These are phyloP conservation scores for Hippocampus kuda DNA, from an alignment of 2,797 vertebrate genomes.

Conservation along the genomic window DNA sequence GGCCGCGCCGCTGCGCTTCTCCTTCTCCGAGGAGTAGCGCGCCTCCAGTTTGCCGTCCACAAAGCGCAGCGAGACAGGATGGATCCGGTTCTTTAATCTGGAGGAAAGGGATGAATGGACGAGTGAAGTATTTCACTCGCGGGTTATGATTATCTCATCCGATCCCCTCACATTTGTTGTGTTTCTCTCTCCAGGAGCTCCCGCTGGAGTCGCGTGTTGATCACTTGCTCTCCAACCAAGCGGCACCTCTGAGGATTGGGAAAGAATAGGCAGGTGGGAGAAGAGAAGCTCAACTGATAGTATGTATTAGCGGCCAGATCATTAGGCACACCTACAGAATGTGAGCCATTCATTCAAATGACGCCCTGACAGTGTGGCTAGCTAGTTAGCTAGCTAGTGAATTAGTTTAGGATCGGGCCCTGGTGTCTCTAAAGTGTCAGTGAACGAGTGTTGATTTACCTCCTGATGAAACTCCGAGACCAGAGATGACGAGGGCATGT, in stretches of 20 bases:
- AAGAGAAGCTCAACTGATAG: not conserved
- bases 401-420: no score
- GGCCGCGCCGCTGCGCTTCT: slow-evolving; percentile 82
- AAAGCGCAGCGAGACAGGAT: slow-evolving; percentile 74
- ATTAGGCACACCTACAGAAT: no score
- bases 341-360: no score
- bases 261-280: not conserved
- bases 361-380: not conserved
- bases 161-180: slow-evolving; percentile 74
- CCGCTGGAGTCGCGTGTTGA: slow-evolving; percentile 81
- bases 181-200: slow-evolving; percentile 82
- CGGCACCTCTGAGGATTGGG: slow-evolving; percentile 52
- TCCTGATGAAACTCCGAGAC: slow-evolving; percentile 51
- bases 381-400: not conserved
- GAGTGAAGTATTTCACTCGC: not conserved
- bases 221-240: slow-evolving; percentile 72
- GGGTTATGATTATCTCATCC: not conserved
- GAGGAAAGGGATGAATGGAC: not conserved
- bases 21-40: slow-evolving; percentile 85
- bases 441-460: slow-evolving; percentile 27
- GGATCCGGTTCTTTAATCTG: slow-evolving; percentile 76
- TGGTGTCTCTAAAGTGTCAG: not conserved
- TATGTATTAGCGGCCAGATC: no score
- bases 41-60: slow-evolving; percentile 77
- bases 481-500: slow-evolving; percentile 48